Evolutionary conservation across 2,113 vertebrate genomes (phyloP), one percentile per base, ranked within the genome.

Genomic region (Azemiops feae): DNA sequence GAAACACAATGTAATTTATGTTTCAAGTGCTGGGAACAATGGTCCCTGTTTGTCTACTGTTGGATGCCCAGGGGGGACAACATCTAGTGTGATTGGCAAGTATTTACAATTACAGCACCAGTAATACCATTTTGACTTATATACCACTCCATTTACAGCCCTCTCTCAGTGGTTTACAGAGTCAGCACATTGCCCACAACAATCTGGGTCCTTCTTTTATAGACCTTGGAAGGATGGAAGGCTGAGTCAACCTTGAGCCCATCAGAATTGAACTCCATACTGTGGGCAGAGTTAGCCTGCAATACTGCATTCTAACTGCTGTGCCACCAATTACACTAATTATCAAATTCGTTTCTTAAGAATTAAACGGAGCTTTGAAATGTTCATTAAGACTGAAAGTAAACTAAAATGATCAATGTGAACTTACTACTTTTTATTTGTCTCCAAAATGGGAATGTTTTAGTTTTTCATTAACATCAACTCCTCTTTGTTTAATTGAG

Each of bases 21-120:
- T 99, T 95, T 99, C 99, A 6, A 99, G 99, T 94, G 99, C 99
- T 43, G 99, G 99, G 92, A 99, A 99, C 96, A 99, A 99, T 18
- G 99, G 99, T 1, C 99, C 99, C 1, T 99, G 99, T 94, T 98
- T 99, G 53, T 99, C 99, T 85, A 99, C 99, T 1, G 99, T 99
- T 6, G 99, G 99, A 93, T 99, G 99, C 96, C 99, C 99, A 0
- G 99, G 99, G 93, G 99, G 99, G 96, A 99, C 99, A 92, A 99
- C 99, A 12, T 98, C 98, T 91, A 99, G 98, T 96, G 99, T 99
- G 69, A 99, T 99, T 97, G 99, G 99, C 99, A 96, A 94, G 96
- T 93, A 94, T 91, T 54, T 50, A 0, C 0, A 52, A 94, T 88
- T 34, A 16, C 6, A 69, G 64, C 64, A 69, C 30, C n/a, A 69